Evolutionary conservation across 2,888 invertebrate genomes (phyloP), one percentile per base, ranked within the genome.

Genomic region (Alloscopus bannaensis): DNA sequence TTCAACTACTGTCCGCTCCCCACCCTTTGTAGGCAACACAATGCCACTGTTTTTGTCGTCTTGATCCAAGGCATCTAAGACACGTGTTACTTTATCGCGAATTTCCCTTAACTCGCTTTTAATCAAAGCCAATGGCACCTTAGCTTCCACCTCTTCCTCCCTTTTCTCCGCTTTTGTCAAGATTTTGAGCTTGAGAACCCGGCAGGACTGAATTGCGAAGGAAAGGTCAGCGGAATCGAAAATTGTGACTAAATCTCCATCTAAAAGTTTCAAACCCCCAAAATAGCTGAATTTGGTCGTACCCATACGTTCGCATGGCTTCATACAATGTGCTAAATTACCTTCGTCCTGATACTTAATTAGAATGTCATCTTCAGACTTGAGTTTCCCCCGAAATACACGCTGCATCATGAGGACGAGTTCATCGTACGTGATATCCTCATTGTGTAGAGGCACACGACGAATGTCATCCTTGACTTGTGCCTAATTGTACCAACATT

Each of bases 311-410:
- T 36, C 13, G 78, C 18, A 59, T 60, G 28, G 81, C 72, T 81
- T 77, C 47, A 81, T 31, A 29, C 13, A 70, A 64, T n/a, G 22
- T 29, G 11, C n/a, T 47, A 47, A 47, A n/a, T 78, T 83, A 92
- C 92, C 92, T 90, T 93, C 92, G 88, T 93, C 93, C 88, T 91
- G 92, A 87, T 93, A 93, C 87, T 93, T 93, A 64, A 93, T 90
- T 11, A 90, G 90, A 76, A 93, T 91, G 85, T 93, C 93, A 89
- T 93, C 93, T 83, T 89, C 91, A 60, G 91, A 90, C 60, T 89
- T 89, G 36, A 93, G 87, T 87, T 92, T 91, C 16, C 92, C 92
- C 70, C 91, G 88, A 87, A 92, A 93, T 4, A 93, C 91, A 84
- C 93, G 88, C 87, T 93, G 92, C 92, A 93, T 92, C 93, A 93